phyloP scores from a whole-genome alignment of 2,888 invertebrate genomes.

The Megalurothrips usitatus region DNA sequence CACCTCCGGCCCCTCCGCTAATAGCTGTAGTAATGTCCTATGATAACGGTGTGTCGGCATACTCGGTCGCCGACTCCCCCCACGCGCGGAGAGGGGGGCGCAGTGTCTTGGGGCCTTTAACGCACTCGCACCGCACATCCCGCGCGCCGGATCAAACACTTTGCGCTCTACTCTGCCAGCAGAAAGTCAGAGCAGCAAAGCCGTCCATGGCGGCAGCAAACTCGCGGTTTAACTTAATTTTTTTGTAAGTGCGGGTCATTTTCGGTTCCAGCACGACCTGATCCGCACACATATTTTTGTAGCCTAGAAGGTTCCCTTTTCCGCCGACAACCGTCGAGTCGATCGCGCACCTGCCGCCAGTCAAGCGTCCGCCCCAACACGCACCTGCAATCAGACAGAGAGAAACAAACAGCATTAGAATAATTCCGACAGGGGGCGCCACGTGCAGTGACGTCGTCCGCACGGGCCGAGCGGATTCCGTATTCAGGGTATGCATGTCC shows the following conservation, averaged over 20 bases:
- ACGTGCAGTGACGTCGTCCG: too few relatives aligned
- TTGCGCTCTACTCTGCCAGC: too few relatives aligned
- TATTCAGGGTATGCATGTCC: constrained; percentile 8
- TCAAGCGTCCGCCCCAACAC: neutral
- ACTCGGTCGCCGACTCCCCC: too few relatives aligned
- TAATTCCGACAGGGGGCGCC: too few relatives aligned
- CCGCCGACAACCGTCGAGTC: neutral
- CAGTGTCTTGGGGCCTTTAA: neutral
- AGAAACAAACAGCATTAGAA: neutral
- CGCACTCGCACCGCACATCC: too few relatives aligned
- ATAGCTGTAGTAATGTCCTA: neutral
- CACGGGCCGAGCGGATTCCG: neutral
- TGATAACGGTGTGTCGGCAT: neutral
- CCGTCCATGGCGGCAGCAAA: too few relatives aligned
- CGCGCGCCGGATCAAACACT: too few relatives aligned
- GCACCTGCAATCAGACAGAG: neutral
- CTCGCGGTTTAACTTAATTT: too few relatives aligned
- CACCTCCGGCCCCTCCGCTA: neutral
- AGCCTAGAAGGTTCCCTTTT: neutral
- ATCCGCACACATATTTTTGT: too few relatives aligned
- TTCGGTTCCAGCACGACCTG: neutral
- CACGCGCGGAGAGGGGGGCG: neutral
- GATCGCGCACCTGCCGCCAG: neutral
- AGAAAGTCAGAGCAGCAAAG: too few relatives aligned
- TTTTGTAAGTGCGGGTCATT: neutral